phyloP scores from a whole-genome alignment of 2,888 invertebrate genomes.

The Homarus gammarus region DNA sequence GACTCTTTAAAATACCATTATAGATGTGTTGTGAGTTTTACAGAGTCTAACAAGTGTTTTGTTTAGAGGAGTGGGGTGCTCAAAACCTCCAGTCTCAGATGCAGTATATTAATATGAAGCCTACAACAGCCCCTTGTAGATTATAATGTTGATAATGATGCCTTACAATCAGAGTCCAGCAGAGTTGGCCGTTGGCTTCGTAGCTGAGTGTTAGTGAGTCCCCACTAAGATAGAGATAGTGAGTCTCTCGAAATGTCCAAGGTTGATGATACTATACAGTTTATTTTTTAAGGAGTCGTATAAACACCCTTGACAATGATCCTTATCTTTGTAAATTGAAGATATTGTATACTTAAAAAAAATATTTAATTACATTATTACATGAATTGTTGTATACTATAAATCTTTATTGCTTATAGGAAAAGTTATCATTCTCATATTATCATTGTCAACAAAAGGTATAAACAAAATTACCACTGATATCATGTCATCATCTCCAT shows the following conservation, averaged over 20 bases:
- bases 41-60: conserved; percentile 70
- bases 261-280: conserved; percentile 72
- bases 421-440: conserved; percentile 66
- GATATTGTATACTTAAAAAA: conserved; percentile 74
- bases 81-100: conserved; percentile 37
- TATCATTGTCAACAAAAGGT: conserved; percentile 63
- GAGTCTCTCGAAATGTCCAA: conserved; percentile 59
- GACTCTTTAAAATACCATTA: conserved; percentile 70
- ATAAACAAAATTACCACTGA: conserved; percentile 62
- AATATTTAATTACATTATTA: conserved; percentile 72
- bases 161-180: conserved; percentile 61
- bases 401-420: conserved; percentile 70
- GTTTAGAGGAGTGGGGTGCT: conserved; percentile 55
- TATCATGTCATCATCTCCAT: conserved; percentile 70
- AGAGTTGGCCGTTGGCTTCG: conserved; percentile 48
- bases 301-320: conserved; percentile 64
- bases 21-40: conserved; percentile 72
- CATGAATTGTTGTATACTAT: conserved; percentile 69
- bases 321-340: conserved; percentile 72
- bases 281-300: conserved; percentile 73
- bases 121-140: conserved; percentile 49
- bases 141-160: conserved; percentile 59
- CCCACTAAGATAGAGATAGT: conserved; percentile 47
- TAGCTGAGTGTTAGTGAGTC: conserved; percentile 55
- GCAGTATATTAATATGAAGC: conserved; percentile 44